Evolutionary conservation across 2,113 vertebrate species (phyloP).

Genomic region (Dissostichus mawsoni): DNA sequence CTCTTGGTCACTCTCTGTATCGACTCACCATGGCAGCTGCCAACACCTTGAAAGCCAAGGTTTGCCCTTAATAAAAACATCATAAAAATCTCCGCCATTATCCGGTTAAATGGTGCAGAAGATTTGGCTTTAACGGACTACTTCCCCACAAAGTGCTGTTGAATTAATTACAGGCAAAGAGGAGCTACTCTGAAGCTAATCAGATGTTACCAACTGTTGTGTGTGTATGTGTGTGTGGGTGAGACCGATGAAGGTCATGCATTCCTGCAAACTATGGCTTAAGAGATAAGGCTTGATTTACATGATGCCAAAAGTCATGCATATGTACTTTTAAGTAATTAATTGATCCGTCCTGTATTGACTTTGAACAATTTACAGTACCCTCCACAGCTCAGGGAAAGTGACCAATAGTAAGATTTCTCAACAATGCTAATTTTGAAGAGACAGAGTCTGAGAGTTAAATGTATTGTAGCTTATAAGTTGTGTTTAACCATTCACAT

Average conservation of each 20-base stretch:
- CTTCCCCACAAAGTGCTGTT: slow-evolving; percentile 63
- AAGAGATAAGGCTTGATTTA: slow-evolving; percentile 43
- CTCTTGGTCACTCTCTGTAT: slow-evolving; percentile 53
- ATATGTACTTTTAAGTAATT: neutral
- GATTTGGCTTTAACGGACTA: slow-evolving; percentile 73
- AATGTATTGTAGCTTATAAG: neutral
- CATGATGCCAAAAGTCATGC: slow-evolving; percentile 28
- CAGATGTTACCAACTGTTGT: slow-evolving; percentile 48
- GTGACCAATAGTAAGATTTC: neutral
- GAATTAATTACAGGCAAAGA: slow-evolving; percentile 78
- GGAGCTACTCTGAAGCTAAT: slow-evolving; percentile 69
- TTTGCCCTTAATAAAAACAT: slow-evolving; percentile 75
- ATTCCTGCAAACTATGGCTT: slow-evolving; percentile 33
- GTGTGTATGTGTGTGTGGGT: neutral
- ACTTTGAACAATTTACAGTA: neutral
- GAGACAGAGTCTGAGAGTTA: neutral
- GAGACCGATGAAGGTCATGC: slow-evolving; percentile 65
- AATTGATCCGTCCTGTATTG: neutral
- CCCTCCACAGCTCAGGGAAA: neutral
- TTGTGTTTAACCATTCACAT: neutral
- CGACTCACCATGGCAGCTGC: slow-evolving; percentile 36
- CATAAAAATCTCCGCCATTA: slow-evolving; percentile 78
- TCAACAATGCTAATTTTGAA: neutral
- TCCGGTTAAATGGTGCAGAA: slow-evolving; percentile 82
- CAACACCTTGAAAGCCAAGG: slow-evolving; percentile 76